Conservation (phyloP, 2,797 vertebrate genomes). For the Lepus townsendii region DNA sequence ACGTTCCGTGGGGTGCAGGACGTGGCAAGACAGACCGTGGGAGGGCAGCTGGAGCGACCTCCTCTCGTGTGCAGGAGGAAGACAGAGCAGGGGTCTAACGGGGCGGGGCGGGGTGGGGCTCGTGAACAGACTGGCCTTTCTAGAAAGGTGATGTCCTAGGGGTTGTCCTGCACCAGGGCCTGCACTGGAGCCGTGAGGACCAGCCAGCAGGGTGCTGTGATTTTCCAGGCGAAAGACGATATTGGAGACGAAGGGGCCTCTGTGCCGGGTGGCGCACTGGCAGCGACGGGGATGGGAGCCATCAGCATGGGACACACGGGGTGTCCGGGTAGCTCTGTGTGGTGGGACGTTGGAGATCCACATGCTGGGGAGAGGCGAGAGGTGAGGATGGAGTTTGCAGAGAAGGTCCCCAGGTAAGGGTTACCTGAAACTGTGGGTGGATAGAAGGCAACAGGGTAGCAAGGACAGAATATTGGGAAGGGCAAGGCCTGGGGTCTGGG, state of each 20-base stretch:
- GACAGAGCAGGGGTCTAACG: not conserved
- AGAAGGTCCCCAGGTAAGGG: not conserved
- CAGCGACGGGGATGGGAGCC: not conserved
- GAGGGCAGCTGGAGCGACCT: not conserved
- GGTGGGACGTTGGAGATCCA: not conserved
- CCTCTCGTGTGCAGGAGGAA: not conserved
- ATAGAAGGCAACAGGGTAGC: not conserved
- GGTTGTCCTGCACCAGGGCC: not conserved
- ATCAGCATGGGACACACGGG: fast-evolving
- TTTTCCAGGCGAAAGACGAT: not conserved
- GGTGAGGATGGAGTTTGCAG: too few species aligned
- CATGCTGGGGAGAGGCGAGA: fast-evolving
- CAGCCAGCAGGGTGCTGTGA: not conserved
- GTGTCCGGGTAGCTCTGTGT: not conserved
- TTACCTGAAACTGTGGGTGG: not conserved
- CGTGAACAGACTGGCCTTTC: not conserved
- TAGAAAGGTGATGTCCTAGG: not conserved
- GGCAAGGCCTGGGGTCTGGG: not conserved
- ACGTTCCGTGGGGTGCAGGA: not conserved
- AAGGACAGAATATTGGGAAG: not conserved
- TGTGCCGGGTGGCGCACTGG: not conserved
- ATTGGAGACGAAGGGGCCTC: too few species aligned
- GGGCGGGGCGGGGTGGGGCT: not conserved
- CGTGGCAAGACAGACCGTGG: not conserved
- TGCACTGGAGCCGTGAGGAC: not conserved